Evolutionary conservation across 2,113 vertebrate species (phyloP).

Genomic region (Suncus etruscus): DNA sequence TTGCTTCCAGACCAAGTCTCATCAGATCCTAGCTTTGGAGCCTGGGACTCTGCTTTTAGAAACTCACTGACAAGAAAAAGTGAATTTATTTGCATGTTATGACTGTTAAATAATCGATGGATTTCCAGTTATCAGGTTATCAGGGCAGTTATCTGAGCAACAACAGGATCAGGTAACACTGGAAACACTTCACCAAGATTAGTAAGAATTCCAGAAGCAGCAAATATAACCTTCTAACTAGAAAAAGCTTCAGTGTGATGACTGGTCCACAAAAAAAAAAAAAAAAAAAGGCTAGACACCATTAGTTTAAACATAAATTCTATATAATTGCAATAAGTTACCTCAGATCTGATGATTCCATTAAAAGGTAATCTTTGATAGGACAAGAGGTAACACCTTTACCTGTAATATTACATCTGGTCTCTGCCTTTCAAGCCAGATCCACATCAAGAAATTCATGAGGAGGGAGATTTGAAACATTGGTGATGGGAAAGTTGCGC

Average conservation of each 20-base stretch:
- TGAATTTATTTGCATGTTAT: not conserved
- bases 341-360: not conserved
- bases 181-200: not conserved
- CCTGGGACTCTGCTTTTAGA: no score
- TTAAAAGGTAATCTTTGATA: not conserved
- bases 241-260: not conserved
- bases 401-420: not conserved
- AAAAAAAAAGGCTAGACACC: no score
- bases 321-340: not conserved
- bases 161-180: not conserved
- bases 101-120: not conserved
- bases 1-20: no score
- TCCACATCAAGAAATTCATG: not conserved
- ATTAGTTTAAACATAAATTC: not conserved
- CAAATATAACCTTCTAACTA: conserved; percentile 8
- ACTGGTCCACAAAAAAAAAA: no score
- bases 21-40: no score
- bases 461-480: not conserved
- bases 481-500: no score
- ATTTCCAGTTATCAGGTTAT: not conserved
- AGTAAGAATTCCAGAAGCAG: not conserved
- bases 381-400: not conserved
- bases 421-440: conserved; percentile 8
- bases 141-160: not conserved
- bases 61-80: not conserved